Evolutionary conservation across 2,888 invertebrate species (phyloP).

Genomic region (Trichacis sp.): DNA sequence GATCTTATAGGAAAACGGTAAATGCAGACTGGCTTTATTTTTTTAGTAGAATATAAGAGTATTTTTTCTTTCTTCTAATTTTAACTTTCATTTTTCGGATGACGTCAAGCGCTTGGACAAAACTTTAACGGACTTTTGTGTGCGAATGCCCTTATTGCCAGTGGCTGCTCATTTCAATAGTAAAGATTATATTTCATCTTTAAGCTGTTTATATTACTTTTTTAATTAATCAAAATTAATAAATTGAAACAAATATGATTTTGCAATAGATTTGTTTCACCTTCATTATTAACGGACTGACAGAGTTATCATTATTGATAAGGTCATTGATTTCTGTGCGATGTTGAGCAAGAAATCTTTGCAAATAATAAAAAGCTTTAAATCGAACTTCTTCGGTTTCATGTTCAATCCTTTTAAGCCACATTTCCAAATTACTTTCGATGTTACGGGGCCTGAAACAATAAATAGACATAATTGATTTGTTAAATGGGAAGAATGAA

Average conservation of each 20-base stretch:
- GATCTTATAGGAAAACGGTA: too few species aligned
- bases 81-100: too few species aligned
- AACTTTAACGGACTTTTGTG: too few species aligned
- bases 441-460: constrained; percentile 71
- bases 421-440: constrained; percentile 76
- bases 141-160: too few species aligned
- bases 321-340: constrained; percentile 79
- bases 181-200: too few species aligned
- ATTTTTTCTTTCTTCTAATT: too few species aligned
- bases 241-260: not conserved
- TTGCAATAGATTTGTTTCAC: constrained; percentile 18
- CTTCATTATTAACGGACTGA: constrained; percentile 79
- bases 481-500: too few species aligned
- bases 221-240: constrained; percentile 5
- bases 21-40: too few species aligned
- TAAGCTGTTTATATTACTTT: too few species aligned
- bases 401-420: constrained; percentile 79
- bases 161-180: too few species aligned
- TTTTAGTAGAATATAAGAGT: too few species aligned
- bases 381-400: constrained; percentile 85
- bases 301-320: constrained; percentile 78
- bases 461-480: constrained; percentile 4
- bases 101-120: too few species aligned
- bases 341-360: constrained; percentile 77
- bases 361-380: constrained; percentile 80